These are phyloP conservation scores for Emydoidea blandingii DNA, from an alignment of 2,797 vertebrate genomes.

Conservation along the genomic window DNA sequence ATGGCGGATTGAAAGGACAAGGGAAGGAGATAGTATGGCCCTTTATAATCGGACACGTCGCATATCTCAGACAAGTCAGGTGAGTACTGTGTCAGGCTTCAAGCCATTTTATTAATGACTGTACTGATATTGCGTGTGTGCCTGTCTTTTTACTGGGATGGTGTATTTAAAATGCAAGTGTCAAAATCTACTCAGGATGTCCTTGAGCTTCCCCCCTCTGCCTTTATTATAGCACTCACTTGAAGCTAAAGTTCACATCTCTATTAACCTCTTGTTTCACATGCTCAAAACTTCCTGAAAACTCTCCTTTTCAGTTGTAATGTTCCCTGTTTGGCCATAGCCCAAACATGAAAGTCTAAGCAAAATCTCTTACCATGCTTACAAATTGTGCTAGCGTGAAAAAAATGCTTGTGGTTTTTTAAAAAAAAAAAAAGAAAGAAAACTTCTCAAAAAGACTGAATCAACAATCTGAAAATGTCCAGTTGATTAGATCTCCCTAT, in stretches of 20 bases:
- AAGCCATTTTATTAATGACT: not conserved
- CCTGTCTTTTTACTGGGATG: not conserved
- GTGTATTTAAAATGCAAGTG: not conserved
- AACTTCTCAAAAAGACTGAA: not conserved
- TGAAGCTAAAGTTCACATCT: not conserved
- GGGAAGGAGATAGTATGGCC: constrained; percentile 90
- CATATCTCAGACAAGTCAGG: constrained; percentile 95
- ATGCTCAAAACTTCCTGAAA: not conserved
- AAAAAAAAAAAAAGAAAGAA: not conserved
- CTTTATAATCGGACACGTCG: constrained; percentile 89
- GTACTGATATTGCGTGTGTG: not conserved
- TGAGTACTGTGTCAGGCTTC: constrained; percentile 53
- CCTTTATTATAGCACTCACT: not conserved
- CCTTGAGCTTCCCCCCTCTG: not conserved
- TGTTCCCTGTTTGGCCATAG: not conserved
- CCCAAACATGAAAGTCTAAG: not conserved
- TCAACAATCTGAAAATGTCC: not conserved
- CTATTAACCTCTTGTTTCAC: not conserved
- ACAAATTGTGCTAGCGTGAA: not conserved
- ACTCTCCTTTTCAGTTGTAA: not conserved
- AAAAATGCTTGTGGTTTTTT: not conserved
- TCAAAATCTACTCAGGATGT: not conserved
- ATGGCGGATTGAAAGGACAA: constrained; percentile 92
- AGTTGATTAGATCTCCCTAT: not conserved
- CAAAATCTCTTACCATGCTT: not conserved